Base-by-base conservation (phyloP, 2,113 vertebrate genomes). In the Pteropus alecto region DNA sequence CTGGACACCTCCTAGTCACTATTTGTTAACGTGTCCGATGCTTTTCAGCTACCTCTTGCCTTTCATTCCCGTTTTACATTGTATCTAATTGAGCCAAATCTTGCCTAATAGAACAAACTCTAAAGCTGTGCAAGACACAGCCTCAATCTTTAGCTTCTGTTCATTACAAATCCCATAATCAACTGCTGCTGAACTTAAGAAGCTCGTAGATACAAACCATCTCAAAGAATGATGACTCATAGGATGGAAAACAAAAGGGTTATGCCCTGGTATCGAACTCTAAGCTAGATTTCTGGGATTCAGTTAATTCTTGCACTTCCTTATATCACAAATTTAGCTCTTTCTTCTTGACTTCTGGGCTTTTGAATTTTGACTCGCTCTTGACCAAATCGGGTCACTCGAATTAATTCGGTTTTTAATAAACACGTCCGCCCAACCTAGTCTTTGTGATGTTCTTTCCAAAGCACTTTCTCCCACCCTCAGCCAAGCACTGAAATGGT, bases 371-470 rank as follows among this genome's bases (percentile, higher is more conserved):
- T 86, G n/a, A 89, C 19, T 56, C 83, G 15, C 19, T 71, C 15
- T 48, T 96, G 16, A 84, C 15, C 18, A 67, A 89, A 30, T 6
- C 46, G 9, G 22, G n/a, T 54, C 43, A 60, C 33, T 67, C 24
- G 68, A 70, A 21, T 94, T 92, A 35, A 60, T 83, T 87, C 21
- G 61, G 58, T 65, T 96, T 92, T 92, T 43, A 87, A 46, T 94
- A 33, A 77, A 87, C 21, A 28, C 35, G 83, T 94, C n/a, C 87
- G 22, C 22, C 33, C 19, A 19, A 56, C 48, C 15, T 2, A 41
- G 0, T 61, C n/a, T 8, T 61, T 56, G 5, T 71, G 61, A 46
- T 14, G 2, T 60, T 85, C 46, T 81, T 91, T 93, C 33, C 41
- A 54, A 79, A 95, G 15, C 30, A 63, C 6, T 16, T 90, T 81